phyloP scores from a whole-genome alignment of 2,888 invertebrate species.

The Volucella inflata region DNA sequence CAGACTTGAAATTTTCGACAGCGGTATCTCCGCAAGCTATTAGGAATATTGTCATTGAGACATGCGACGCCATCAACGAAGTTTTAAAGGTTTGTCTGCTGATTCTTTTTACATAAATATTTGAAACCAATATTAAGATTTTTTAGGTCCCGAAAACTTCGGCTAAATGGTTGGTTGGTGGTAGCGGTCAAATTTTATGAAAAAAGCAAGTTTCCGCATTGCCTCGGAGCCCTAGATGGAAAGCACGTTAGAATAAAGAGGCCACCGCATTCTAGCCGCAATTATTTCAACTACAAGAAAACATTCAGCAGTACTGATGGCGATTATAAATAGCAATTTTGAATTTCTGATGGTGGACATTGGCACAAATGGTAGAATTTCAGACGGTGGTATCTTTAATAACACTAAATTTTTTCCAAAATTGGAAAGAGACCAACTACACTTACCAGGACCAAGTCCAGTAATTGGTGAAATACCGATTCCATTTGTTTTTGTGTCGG shows the following conservation, averaged over 20 bases:
- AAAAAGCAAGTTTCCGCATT: conserved; percentile 60
- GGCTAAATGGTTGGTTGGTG: conserved; percentile 40
- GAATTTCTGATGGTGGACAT: conserved; percentile 58
- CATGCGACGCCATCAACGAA: conserved; percentile 64
- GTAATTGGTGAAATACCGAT: too few species aligned
- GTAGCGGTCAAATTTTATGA: too few species aligned
- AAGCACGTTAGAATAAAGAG: conserved; percentile 63
- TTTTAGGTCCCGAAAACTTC: conserved; percentile 53
- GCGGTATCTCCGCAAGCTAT: conserved; percentile 71
- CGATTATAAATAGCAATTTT: conserved; percentile 47
- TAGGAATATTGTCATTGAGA: conserved; percentile 71
- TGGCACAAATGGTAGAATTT: too few species aligned
- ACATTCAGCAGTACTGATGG: conserved; percentile 63
- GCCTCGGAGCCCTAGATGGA: conserved; percentile 65
- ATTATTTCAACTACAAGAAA: conserved; percentile 70
- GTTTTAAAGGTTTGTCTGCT: conserved; percentile 59
- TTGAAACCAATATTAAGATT: conserved; percentile 27
- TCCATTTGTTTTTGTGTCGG: too few species aligned
- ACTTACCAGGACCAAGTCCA: too few species aligned
- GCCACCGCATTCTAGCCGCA: conserved; percentile 56
- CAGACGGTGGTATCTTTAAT: too few species aligned
- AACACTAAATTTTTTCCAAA: too few species aligned
- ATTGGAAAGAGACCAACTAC: too few species aligned
- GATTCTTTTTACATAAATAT: too few species aligned
- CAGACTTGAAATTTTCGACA: conserved; percentile 70